A percentile compares a stretch with the other conserved stretches of the same genome.
phyloP scores from a whole-genome alignment of 2,797 vertebrate species.

The Chiroxiphia lanceolata region DNA sequence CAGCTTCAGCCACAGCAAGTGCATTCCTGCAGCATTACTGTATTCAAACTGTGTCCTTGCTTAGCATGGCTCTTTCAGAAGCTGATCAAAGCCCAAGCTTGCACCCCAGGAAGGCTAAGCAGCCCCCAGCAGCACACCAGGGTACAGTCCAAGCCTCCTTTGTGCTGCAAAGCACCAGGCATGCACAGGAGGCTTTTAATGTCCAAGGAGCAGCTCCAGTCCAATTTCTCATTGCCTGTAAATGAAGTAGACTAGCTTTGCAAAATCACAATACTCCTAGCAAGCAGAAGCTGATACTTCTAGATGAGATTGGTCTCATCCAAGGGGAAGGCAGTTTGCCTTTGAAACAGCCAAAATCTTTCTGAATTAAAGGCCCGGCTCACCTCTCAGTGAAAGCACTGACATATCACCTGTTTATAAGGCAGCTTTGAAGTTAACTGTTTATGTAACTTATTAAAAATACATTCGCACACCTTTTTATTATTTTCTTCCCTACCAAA shows the following conservation, averaged over 20 bases:
- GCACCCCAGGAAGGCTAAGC: background rate
- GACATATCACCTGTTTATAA: background rate
- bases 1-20: background rate
- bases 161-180: background rate
- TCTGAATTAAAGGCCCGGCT: background rate
- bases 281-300: background rate
- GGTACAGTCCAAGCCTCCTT: background rate
- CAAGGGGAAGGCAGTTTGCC: background rate
- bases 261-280: background rate
- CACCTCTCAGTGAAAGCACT: background rate
- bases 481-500: background rate
- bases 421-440: background rate
- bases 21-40: rapidly evolving
- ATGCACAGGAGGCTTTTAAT: background rate
- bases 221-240: background rate
- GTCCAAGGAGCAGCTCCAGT: background rate
- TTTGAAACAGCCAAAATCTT: background rate
- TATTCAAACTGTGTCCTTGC: background rate
- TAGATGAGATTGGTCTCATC: background rate
- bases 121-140: background rate
- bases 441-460: background rate
- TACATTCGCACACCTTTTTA: background rate
- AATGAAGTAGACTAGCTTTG: background rate
- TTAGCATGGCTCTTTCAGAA: background rate
- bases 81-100: background rate